phyloP scores from a whole-genome alignment of 2,888 invertebrate genomes.

The Cheilosia variabilis region DNA sequence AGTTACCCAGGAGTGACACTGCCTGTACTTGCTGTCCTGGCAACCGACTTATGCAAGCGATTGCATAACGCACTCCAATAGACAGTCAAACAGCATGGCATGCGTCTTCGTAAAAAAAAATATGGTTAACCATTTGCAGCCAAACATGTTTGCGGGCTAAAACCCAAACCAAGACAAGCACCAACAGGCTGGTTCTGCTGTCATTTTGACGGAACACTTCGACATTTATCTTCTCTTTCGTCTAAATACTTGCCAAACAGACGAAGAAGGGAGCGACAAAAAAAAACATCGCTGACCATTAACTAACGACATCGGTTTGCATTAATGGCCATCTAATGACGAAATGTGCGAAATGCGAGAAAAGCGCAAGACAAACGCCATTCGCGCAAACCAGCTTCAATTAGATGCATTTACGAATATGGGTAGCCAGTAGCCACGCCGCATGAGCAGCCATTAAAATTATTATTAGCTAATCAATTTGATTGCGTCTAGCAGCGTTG shows the following conservation, averaged over 20 bases:
- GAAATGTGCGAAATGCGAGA: conserved; percentile 42
- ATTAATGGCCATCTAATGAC: conserved; percentile 45
- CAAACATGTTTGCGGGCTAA: conserved; percentile 30
- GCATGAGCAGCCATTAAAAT: conserved; percentile 45
- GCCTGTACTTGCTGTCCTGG: conserved; percentile 14
- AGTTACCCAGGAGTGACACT: no score
- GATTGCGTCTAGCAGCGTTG: conserved; percentile 42
- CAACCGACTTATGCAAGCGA: conserved; percentile 30
- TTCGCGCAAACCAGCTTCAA: conserved; percentile 49
- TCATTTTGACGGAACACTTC: conserved; percentile 40
- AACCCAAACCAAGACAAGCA: conserved; percentile 29
- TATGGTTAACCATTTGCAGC: conserved; percentile 11
- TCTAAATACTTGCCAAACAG: conserved; percentile 40
- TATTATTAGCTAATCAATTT: conserved; percentile 68
- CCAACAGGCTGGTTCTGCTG: conserved; percentile 4
- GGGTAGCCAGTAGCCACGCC: conserved; percentile 59
- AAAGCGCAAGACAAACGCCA: conserved; percentile 2
- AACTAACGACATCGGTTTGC: conserved; percentile 37
- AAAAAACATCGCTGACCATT: conserved; percentile 22
- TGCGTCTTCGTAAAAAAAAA: not conserved
- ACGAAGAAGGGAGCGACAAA: conserved; percentile 16
- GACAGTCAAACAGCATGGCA: conserved; percentile 3
- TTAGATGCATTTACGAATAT: conserved; percentile 57
- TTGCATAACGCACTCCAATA: conserved; percentile 33
- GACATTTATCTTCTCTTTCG: conserved; percentile 43